These are phyloP conservation scores for Schizotus pectinicornis DNA, from an alignment of 2,888 invertebrate genomes.

Conservation along the genomic window DNA sequence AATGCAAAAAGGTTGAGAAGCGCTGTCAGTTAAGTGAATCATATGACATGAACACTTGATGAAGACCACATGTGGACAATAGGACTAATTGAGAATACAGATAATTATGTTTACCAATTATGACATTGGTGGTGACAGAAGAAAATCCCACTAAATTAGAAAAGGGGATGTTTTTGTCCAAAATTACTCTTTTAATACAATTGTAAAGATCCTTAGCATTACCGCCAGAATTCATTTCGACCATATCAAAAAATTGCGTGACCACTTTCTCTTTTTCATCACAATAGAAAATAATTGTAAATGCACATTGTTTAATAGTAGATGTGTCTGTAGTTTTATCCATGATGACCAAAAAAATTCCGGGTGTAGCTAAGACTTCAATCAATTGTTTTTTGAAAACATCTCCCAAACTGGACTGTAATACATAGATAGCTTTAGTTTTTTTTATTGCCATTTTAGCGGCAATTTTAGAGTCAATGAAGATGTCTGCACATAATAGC, in stretches of 20 bases:
- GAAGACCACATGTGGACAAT: slow-evolving; percentile 38
- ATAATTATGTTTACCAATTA: slow-evolving; percentile 38
- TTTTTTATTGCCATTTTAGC: too few relatives aligned
- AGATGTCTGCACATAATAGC: too few relatives aligned
- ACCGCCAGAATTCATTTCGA: slow-evolving; percentile 27
- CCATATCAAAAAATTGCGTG: slow-evolving; percentile 30
- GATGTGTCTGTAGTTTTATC: too few relatives aligned
- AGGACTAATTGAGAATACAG: slow-evolving; percentile 21
- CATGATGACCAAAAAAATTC: too few relatives aligned
- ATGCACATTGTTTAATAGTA: too few relatives aligned
- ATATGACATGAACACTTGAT: slow-evolving; percentile 48
- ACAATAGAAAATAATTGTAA: slow-evolving; percentile 3
- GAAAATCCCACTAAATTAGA: slow-evolving; percentile 39
- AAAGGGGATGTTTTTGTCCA: slow-evolving; percentile 25
- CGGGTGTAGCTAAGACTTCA: too few relatives aligned
- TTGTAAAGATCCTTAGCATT: slow-evolving; percentile 23
- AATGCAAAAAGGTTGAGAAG: too few relatives aligned
- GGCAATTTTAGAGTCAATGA: too few relatives aligned
- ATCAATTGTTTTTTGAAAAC: too few relatives aligned
- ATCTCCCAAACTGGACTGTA: too few relatives aligned
- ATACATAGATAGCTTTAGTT: too few relatives aligned
- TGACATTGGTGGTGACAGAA: slow-evolving; percentile 45
- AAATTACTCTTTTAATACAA: slow-evolving; percentile 26
- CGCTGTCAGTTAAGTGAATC: slow-evolving; percentile 44
- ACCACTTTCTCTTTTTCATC: too few relatives aligned